Percentiles rank a stretch among this genome's conserved stretches.
Evolutionary conservation across 2,888 invertebrate species (phyloP).

Genomic region (Galeopsomyia nigrocyanea): DNA sequence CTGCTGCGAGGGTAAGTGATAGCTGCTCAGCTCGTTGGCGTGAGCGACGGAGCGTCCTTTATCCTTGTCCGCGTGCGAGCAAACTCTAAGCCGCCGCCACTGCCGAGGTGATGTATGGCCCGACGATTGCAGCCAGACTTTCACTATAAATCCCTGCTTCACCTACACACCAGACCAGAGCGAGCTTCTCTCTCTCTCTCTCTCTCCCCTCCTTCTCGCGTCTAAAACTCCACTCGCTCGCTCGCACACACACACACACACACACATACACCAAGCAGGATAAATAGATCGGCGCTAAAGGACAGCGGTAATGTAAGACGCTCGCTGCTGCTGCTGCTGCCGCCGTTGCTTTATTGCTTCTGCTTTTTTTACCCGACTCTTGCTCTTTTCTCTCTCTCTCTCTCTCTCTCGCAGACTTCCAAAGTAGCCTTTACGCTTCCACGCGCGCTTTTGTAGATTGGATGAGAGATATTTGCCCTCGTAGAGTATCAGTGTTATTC

Average conservation of each 20-base stretch:
- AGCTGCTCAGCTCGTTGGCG: conserved; percentile 21
- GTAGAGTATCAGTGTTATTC: background rate
- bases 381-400: conserved; percentile 15
- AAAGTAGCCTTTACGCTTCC: too few relatives aligned
- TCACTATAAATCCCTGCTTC: conserved; percentile 56
- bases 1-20: conserved; percentile 36
- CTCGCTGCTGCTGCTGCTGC: too few relatives aligned
- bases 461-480: background rate
- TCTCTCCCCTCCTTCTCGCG: background rate
- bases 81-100: conserved; percentile 17
- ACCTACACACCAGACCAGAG: too few relatives aligned
- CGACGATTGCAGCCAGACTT: conserved; percentile 59
- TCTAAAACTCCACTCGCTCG: too few relatives aligned
- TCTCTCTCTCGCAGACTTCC: background rate
- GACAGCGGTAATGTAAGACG: conserved; percentile 43
- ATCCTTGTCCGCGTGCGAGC: conserved; percentile 44
- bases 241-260: too few relatives aligned
- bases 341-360: conserved; percentile 32
- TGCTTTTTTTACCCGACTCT: conserved; percentile 33
- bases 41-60: conserved; percentile 42
- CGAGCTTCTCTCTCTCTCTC: conserved; percentile 6
- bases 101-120: conserved; percentile 54
- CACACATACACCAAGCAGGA: conserved; percentile 7
- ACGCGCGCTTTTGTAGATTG: too few relatives aligned
- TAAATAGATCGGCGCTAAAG: conserved; percentile 46